Evolutionary conservation across 2,797 vertebrate species (phyloP).

Genomic region (Echeneis naucrates): DNA sequence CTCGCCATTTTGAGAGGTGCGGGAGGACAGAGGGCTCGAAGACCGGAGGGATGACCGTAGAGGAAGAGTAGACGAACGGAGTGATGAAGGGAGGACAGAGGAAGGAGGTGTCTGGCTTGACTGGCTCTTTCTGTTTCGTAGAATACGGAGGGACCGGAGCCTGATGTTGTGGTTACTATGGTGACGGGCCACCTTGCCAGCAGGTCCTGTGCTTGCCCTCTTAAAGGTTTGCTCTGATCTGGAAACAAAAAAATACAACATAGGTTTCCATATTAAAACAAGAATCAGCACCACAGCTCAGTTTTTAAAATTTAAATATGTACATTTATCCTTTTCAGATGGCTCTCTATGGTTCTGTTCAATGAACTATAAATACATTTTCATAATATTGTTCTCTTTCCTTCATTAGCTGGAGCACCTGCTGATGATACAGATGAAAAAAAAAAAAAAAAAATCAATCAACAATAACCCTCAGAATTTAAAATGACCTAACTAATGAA

Average conservation of each 20-base stretch:
- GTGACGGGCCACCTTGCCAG: constrained; percentile 35
- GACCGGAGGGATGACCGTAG: background rate
- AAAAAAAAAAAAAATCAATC: background rate
- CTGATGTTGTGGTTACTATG: constrained; percentile 54
- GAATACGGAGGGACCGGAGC: constrained; percentile 54
- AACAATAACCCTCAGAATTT: background rate
- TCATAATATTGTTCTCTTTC: no score
- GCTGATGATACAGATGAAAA: background rate
- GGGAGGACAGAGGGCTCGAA: constrained; percentile 10
- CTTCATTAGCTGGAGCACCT: no score
- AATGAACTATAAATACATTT: no score
- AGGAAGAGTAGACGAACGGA: constrained; percentile 19
- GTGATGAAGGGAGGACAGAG: constrained; percentile 19
- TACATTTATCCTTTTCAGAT: no score
- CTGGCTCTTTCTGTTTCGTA: constrained; percentile 18
- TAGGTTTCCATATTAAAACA: background rate
- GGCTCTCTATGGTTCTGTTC: no score
- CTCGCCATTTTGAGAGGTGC: background rate
- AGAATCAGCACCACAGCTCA: no score
- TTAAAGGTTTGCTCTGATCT: constrained; percentile 57
- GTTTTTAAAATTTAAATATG: background rate
- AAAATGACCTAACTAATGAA: background rate
- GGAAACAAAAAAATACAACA: constrained; percentile 29
- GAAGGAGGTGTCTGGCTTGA: constrained; percentile 1
- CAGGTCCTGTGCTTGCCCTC: constrained; percentile 49